A percentile compares a stretch with the other conserved stretches of the same genome.
phyloP scores from a whole-genome alignment of 2,888 invertebrate species.

The Protodeltote pygarga region DNA sequence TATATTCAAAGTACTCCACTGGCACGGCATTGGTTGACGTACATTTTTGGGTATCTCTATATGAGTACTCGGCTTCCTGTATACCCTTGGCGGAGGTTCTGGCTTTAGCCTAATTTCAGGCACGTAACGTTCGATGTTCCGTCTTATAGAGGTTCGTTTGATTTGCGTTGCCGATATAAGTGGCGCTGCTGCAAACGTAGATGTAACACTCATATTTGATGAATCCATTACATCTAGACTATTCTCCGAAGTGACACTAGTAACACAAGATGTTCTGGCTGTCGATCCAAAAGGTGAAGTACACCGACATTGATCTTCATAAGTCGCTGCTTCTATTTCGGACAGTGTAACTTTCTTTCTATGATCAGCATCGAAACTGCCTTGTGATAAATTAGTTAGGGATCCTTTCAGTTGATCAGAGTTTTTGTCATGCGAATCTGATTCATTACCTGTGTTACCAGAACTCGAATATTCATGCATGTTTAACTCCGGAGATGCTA shows the following conservation, averaged over 20 bases:
- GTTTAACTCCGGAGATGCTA: slow-evolving; percentile 90
- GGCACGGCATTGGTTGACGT: slow-evolving; percentile 72
- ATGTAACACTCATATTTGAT: slow-evolving; percentile 82
- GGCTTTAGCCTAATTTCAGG: slow-evolving; percentile 80
- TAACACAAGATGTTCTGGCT: slow-evolving; percentile 89
- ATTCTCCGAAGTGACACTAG: slow-evolving; percentile 86
- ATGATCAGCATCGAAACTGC: slow-evolving; percentile 64
- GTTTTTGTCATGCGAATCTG: slow-evolving; percentile 72
- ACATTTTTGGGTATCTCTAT: slow-evolving; percentile 82
- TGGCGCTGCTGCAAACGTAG: slow-evolving; percentile 79
- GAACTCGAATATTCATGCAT: slow-evolving; percentile 70
- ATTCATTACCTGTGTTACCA: slow-evolving; percentile 70
- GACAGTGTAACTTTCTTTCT: slow-evolving; percentile 82
- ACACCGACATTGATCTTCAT: slow-evolving; percentile 90
- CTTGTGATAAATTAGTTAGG: slow-evolving; percentile 65
- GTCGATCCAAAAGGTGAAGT: slow-evolving; percentile 92
- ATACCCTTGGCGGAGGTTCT: slow-evolving; percentile 79
- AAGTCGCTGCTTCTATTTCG: slow-evolving; percentile 87
- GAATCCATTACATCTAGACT: slow-evolving; percentile 85
- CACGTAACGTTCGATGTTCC: slow-evolving; percentile 76
- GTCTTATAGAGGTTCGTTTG: slow-evolving; percentile 82
- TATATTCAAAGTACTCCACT: slow-evolving; percentile 84
- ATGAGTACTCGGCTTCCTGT: slow-evolving; percentile 80
- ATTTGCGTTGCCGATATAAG: slow-evolving; percentile 80
- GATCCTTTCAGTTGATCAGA: slow-evolving; percentile 64